Base-by-base conservation (phyloP, 1,140 invertebrate species). In the Ooceraea biroi region DNA sequence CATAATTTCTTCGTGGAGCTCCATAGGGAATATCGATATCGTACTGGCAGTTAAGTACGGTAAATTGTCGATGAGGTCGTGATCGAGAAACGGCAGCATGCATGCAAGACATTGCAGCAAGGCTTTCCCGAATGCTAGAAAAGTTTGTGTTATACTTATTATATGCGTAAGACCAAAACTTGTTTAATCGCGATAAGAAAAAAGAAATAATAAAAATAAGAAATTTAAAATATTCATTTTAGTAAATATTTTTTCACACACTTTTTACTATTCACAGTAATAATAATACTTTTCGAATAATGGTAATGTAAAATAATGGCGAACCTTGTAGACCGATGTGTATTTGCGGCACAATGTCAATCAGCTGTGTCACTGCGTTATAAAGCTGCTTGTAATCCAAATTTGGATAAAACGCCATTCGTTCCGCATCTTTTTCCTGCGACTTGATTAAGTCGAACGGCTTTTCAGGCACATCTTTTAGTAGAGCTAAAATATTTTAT, bases 381-480 rank as follows among this genome's bases (percentile, higher is more conserved):
- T 98, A 99, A 60, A 99, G 95, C 50, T 98, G 98, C 93, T 97
- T 98, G 93, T 99, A 99, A 95, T 99, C 98, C 82, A 99, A 95
- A 95, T 97, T 99, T 7, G 98, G 98, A 95, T 98, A 99, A 14
- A 99, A 95, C 44, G 97, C 96, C 95, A 99, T 97, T 63, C 98
- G 95, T 66, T 97, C 96, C 63, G 96, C 95, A 95, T 99, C 98
- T 92, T 97, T 97, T 91, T 97, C 96, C 11, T 97, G 96, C 89
- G 96, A 96, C 90, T 97, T 97, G 74, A 99, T 96, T 96, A 99
- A 97, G 91, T 98, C 97, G 80, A 98, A 94, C 17, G 98, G 98
- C 41, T 97, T 98, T 89, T 97, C 97, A 27, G 98, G 97, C 36
- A 99, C 98, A 96, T 99, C 98, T 95, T 99, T 99, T 77, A 99